Conservation (phyloP, 2,797 vertebrate species). For the Lagodon rhomboides region DNA sequence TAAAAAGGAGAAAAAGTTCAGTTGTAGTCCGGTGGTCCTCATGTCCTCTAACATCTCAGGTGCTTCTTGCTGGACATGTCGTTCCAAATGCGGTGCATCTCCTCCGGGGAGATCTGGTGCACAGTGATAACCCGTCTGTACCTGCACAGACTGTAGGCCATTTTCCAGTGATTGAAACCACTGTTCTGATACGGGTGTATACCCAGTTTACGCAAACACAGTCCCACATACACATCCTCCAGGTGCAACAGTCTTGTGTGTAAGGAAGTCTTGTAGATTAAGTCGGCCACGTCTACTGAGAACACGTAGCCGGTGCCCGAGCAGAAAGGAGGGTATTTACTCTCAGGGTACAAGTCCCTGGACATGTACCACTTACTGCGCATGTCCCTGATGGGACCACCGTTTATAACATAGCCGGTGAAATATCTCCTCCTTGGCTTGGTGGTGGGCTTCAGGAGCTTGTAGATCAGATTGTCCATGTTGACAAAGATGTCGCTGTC, state of each 20-base stretch:
- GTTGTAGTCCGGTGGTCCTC: conserved; percentile 31
- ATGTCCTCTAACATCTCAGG: conserved; percentile 91
- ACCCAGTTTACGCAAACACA: conserved; percentile 96
- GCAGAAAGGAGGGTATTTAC: conserved; percentile 97
- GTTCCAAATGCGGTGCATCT: conserved; percentile 99
- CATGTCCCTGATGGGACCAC: conserved; percentile 96
- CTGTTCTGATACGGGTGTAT: conserved; percentile 99
- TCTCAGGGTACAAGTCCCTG: conserved; percentile 95
- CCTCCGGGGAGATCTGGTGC: conserved; percentile 98
- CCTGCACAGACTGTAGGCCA: conserved; percentile 97
- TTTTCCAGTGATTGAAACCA: conserved; percentile 99
- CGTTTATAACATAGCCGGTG: conserved; percentile 97
- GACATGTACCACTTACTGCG: conserved; percentile 99
- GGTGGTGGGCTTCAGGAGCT: conserved; percentile 94
- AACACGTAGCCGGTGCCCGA: conserved; percentile 98
- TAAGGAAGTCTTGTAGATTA: conserved; percentile 97
- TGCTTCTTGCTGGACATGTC: conserved; percentile 99
- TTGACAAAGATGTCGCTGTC: conserved; percentile 99
- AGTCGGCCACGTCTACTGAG: conserved; percentile 95
- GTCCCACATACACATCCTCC: conserved; percentile 97
- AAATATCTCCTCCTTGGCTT: conserved; percentile 96
- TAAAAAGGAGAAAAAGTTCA: conserved; percentile 3
- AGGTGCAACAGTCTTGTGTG: conserved; percentile 97
- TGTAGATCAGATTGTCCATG: conserved; percentile 99
- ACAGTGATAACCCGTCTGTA: conserved; percentile 97